Evolutionary conservation across 30 jellyfish, hydroid and myxozoan species (phyloP), one percentile per base, ranked within the genome.

Genomic region (Nemopilema nomurai): DNA sequence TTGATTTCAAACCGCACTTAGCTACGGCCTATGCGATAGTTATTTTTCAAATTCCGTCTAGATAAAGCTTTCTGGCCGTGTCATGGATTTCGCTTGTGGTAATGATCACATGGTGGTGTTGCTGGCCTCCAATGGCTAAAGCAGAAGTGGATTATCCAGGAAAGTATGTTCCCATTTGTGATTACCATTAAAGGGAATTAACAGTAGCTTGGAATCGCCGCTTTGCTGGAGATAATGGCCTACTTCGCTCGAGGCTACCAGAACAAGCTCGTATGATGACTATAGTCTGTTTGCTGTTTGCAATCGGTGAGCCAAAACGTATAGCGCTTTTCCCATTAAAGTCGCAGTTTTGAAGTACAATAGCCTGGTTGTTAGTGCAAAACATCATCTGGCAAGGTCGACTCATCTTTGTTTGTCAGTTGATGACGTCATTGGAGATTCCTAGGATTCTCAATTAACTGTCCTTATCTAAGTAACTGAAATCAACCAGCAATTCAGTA

Each of bases 11-110:
- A 41, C 57, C 72, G 26, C 29, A 63, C 29, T 63, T 24, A n/a
- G 7, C 72, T n/a, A 18, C 72, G 17, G n/a, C 26, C 4, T 24
- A 63, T 24, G 72, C 3, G 72, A 24, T 24, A 13, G 21, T 13
- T 18, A 62, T 1, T 0, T 0, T 16, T 23, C 16, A 0, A 17
- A 16, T 49, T 82, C 24, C 29, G 17, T 69, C 24, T 30, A 83
- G 92, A 86, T 83, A 29, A 20, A 76, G 17, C 69, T 83, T 30
- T 86, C 86, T 52, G 92, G 92, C 1, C 69, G 65, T n/a, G 92
- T 83, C n/a, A 9, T 64, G 1, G 76, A 62, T n/a, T 83, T 83
- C 41, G 41, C 92, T 26, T 83, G 92, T 62, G 92, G 92, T 8
- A 41, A 70, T 6, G 92, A 83, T 72, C 92, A 83, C 64, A 83